Base-by-base conservation (phyloP, 2,113 vertebrate genomes). In the Camelus dromedarius region DNA sequence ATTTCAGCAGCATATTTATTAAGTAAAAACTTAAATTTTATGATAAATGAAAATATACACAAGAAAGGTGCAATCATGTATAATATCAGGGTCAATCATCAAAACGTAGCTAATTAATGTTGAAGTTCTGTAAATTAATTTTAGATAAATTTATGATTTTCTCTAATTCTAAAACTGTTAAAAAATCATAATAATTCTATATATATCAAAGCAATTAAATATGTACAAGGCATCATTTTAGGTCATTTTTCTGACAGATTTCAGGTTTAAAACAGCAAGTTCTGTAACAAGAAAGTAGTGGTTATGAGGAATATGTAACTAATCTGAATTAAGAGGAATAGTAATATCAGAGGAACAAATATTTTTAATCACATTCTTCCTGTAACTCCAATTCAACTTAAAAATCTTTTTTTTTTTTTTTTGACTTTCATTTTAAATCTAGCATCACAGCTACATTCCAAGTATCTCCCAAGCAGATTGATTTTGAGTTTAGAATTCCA, bases 191-290 rank as follows among this genome's bases (percentile, higher is more conserved):
- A 35, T 48, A 83, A 85, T 70, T 69, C 38, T 26, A 69, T n/a
- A 93, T 72, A 50, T 89, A 85, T 75, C 32, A 93, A 62, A 85
- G 42, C 24, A 96, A 87, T 80, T 93, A 92, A 97, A 96, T 42
- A 60, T 42, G 6, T 3, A 38, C 46, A 62, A 19, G 5, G 0
- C 42, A 89, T 96, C 88, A 69, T 69, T 96, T 96, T 30, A 82
- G 89, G 19, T 18, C 32, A 69, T 86, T 75, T 84, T 54, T 70
- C 9, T 32, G 48, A 64, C 77, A 88, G 35, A 80, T 26, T 58
- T 94, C 20, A 18, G 52, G 46, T 54, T 89, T 8, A 46, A 35
- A 69, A 67, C 24, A 38, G 35, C 1, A 92, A 11, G 15, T 67
- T 15, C 60, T 96, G 28, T 13, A 48, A 85, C 22, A 73, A 90